Conservation (phyloP, 2,888 invertebrate species). For the Scaptomyza polygonia region DNA sequence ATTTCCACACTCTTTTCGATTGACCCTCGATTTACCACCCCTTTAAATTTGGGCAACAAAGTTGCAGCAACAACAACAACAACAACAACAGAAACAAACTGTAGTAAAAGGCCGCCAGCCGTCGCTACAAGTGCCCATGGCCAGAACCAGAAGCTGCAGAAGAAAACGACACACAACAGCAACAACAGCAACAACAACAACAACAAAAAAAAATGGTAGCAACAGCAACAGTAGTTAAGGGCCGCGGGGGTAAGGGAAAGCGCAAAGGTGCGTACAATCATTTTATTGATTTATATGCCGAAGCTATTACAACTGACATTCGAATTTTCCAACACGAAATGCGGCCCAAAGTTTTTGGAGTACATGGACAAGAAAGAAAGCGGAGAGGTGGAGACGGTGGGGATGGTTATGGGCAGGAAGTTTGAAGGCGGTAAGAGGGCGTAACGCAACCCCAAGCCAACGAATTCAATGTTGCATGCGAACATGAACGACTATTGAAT, state of each 20-base stretch:
- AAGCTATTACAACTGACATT: conserved; percentile 82
- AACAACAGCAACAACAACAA: conserved; percentile 10
- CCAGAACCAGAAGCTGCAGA: conserved; percentile 55
- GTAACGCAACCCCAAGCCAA: conserved; percentile 47
- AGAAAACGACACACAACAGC: conserved; percentile 48
- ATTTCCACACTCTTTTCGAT: not conserved
- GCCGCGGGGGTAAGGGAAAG: conserved; percentile 20
- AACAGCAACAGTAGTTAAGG: conserved; percentile 1
- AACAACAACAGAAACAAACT: conserved; percentile 31
- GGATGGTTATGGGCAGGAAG: conserved; percentile 1
- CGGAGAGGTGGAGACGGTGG: not conserved
- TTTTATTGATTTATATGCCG: conserved; percentile 83
- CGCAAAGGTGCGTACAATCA: conserved; percentile 80
- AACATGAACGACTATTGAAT: not conserved
- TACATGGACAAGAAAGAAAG: conserved; percentile 34
- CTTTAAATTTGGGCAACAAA: too few species aligned
- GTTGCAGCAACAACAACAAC: too few species aligned
- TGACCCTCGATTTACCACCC: conserved; percentile 49
- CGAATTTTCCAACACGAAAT: conserved; percentile 76
- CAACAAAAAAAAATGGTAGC: conserved; percentile 45
- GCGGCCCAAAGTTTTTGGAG: conserved; percentile 53
- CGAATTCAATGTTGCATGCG: conserved; percentile 6
- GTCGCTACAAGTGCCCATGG: conserved; percentile 63
- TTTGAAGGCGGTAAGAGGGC: conserved; percentile 16
- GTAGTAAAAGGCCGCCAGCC: conserved; percentile 55